A percentile compares a stretch with the other conserved stretches of the same genome.
Conservation (phyloP, 1,140 invertebrate species). For the Dendrolimus punctatus region DNA sequence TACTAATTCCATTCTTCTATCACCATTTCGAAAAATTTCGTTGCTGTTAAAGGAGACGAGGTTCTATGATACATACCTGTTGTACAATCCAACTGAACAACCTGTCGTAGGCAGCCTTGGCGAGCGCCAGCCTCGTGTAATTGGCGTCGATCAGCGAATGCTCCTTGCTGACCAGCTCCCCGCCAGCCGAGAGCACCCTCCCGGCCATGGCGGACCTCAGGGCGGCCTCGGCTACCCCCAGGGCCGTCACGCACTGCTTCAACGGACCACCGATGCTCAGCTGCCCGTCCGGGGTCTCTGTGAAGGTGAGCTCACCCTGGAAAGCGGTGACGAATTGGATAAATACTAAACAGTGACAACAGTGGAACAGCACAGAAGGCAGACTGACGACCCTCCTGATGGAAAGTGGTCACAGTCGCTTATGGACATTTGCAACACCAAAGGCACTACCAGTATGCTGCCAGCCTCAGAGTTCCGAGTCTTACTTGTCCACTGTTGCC, state of each 20-base stretch:
- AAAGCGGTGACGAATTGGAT: slow-evolving; percentile 6
- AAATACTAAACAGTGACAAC: no score
- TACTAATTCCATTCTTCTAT: no score
- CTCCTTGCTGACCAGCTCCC: slow-evolving; percentile 94
- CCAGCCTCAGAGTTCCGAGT: no score
- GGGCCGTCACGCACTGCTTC: slow-evolving; percentile 44
- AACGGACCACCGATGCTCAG: slow-evolving; percentile 41
- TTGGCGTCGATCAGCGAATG: slow-evolving; percentile 88
- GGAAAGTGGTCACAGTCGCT: no score
- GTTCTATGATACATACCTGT: slow-evolving; percentile 30
- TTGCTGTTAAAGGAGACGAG: no score
- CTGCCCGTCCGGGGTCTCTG: slow-evolving; percentile 32
- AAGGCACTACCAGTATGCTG: no score
- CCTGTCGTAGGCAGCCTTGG: slow-evolving; percentile 94
- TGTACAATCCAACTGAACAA: slow-evolving; percentile 95
- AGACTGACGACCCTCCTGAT: no score
- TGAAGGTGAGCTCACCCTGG: slow-evolving; percentile 60
- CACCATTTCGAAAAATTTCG: no score
- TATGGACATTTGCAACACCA: no score
- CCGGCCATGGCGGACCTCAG: slow-evolving; percentile 85
- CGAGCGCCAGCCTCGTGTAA: slow-evolving; percentile 94
- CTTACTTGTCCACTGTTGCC: no score
- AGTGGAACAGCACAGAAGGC: no score
- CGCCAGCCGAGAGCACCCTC: slow-evolving; percentile 92
- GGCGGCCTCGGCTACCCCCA: slow-evolving; percentile 83